These are phyloP conservation scores for Plutella xylostella DNA, from an alignment of 2,888 invertebrate genomes.

Conservation along the genomic window DNA sequence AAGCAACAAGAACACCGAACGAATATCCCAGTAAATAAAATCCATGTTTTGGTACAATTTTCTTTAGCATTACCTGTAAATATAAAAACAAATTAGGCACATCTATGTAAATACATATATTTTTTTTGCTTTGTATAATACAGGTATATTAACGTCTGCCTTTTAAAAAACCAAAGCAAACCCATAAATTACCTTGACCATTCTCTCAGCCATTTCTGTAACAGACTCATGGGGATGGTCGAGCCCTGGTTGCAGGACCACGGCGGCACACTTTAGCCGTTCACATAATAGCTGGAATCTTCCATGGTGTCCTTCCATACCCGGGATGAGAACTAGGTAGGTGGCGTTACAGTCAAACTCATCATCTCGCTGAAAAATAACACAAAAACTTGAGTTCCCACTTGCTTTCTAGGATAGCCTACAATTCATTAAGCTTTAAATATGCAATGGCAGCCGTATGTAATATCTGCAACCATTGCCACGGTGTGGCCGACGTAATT, in stretches of 20 bases:
- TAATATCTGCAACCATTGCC: not conserved
- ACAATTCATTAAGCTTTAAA: not conserved
- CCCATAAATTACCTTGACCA: conserved; percentile 5
- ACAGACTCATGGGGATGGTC: conserved; percentile 1
- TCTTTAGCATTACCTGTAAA: conserved; percentile 10
- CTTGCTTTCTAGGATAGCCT: not conserved
- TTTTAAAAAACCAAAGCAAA: no score
- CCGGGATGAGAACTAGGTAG: conserved; percentile 9
- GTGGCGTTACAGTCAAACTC: conserved; percentile 9
- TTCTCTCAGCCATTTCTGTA: not conserved
- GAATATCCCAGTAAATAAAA: conserved; percentile 18
- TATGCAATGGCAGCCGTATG: not conserved
- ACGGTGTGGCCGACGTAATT: no score
- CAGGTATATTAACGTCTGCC: no score
- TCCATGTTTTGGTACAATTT: conserved; percentile 7
- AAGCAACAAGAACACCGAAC: conserved; percentile 13
- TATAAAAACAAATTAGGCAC: not conserved
- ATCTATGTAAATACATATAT: not conserved
- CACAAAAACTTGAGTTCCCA: not conserved
- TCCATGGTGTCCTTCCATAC: conserved; percentile 8
- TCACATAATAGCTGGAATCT: conserved; percentile 3
- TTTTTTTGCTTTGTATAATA: no score
- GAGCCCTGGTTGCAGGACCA: not conserved
- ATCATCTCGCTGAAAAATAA: conserved; percentile 7
- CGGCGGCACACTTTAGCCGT: conserved; percentile 1